Conservation (phyloP, 1,140 invertebrate genomes). For the Ladona fulva region DNA sequence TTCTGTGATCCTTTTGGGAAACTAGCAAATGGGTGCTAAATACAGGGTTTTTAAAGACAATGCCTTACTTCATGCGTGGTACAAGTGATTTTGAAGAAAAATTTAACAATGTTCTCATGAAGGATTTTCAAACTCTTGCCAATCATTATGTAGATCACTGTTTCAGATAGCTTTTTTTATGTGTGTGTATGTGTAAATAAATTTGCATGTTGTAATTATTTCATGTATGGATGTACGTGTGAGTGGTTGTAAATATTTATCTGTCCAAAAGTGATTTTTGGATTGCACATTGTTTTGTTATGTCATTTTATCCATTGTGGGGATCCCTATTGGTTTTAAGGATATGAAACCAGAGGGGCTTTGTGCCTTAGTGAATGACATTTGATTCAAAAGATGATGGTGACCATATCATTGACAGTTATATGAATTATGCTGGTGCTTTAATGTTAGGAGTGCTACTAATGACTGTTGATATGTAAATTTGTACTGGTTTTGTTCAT, state of each 20-base stretch:
- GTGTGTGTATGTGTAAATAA: too few relatives aligned
- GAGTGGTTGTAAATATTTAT: not conserved
- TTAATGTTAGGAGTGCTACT: not conserved
- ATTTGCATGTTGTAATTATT: too few relatives aligned
- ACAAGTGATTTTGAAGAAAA: not conserved
- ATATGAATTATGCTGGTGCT: not conserved
- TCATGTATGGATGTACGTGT: not conserved
- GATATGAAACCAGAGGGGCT: not conserved
- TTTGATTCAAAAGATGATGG: not conserved
- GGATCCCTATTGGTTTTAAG: not conserved
- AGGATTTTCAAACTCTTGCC: not conserved
- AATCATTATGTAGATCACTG: not conserved
- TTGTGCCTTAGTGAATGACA: constrained; percentile 4
- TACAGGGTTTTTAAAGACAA: not conserved
- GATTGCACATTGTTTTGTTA: not conserved
- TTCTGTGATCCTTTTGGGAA: not conserved
- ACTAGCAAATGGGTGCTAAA: not conserved
- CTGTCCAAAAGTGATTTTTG: not conserved
- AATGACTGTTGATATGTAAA: not conserved
- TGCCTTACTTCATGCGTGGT: not conserved
- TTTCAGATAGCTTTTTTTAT: not conserved
- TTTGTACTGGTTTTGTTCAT: not conserved
- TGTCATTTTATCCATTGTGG: not conserved
- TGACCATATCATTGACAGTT: not conserved
- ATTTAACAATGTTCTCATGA: not conserved